Base-by-base conservation (phyloP, 1,140 invertebrate species). In the Zaprionus davidi region DNA sequence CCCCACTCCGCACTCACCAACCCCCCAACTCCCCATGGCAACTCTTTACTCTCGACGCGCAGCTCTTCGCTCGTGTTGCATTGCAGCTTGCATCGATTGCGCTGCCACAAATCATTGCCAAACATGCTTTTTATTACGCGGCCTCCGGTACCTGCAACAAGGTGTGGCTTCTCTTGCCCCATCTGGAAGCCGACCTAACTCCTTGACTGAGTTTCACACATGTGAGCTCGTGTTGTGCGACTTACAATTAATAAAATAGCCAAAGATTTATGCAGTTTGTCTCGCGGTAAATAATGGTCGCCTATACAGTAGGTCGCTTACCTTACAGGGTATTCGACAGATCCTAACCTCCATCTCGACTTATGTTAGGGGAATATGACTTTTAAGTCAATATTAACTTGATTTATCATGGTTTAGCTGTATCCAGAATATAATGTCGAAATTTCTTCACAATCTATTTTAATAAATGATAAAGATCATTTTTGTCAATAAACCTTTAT, bases 21-120 rank as follows among this genome's bases (percentile, higher is more conserved):
- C 53, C n/a, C 6, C 5, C 11, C 11, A 4, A 0, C 3, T 6
- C 41, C 0, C 36, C 36, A 12, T 38, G 36, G 12, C 36, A 38
- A 13, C n/a, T 56, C 36, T 55, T 20, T 13, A 3, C 15, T 24
- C 36, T 22, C 56, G 31, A 41, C 44, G 58, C 59, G 11, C 22
- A 6, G 22, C 26, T 49, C 57, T 36, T 22, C 38, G 60, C 59
- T 57, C 24, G 59, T 31, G 53, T 74, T 63, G 66, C 57, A 55
- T 22, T 36, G 58, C 31, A 28, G 31, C 17, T 46, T 49, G 71
- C 36, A 58, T 62, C 56, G 56, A n/a, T 51, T 7, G 53, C 62
- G 69, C 57, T 86, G 83, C 80, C 83, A 86, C 83, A 88, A 83
- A 83, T 88, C 84, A 86, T 88, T 83, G 83, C 51, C 77, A 83